These are phyloP conservation scores for Sarotherodon lohbergeri DNA, from an alignment of 2,113 vertebrate species.

Conservation along the genomic window DNA sequence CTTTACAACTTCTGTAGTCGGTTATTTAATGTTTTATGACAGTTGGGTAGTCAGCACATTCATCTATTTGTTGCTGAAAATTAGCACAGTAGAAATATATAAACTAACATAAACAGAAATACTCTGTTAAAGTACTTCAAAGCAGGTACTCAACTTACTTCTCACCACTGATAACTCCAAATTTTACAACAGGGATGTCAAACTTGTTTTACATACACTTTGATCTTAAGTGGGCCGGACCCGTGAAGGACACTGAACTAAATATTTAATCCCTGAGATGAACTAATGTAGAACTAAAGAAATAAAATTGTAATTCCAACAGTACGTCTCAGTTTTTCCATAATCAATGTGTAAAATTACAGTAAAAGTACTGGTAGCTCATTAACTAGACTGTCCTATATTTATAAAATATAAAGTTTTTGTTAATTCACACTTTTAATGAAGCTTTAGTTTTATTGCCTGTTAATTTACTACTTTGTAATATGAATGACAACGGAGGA, in stretches of 20 bases:
- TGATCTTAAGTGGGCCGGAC: rapidly evolving
- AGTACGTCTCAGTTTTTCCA: rapidly evolving
- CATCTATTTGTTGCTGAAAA: not conserved
- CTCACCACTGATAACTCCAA: not conserved
- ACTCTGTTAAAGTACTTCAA: not conserved
- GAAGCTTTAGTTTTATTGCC: rapidly evolving
- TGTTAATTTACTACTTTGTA: not conserved
- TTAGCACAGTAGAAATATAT: not conserved
- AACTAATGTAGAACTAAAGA: not conserved
- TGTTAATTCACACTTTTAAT: not conserved
- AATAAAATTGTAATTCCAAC: not conserved
- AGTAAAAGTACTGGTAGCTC: not conserved
- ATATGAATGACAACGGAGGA: rapidly evolving
- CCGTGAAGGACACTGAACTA: rapidly evolving
- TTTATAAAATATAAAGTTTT: not conserved
- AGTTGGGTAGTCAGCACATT: not conserved
- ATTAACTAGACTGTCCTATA: not conserved
- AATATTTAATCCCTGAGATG: not conserved
- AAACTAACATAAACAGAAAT: not conserved
- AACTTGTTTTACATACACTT: not conserved
- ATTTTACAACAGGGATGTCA: rapidly evolving
- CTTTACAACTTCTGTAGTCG: not conserved
- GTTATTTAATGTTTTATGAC: not conserved
- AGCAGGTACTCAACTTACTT: not conserved
- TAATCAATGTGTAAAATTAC: not conserved